Base-by-base conservation (phyloP, 2,888 invertebrate genomes). In the Neoitamus cyanurus region DNA sequence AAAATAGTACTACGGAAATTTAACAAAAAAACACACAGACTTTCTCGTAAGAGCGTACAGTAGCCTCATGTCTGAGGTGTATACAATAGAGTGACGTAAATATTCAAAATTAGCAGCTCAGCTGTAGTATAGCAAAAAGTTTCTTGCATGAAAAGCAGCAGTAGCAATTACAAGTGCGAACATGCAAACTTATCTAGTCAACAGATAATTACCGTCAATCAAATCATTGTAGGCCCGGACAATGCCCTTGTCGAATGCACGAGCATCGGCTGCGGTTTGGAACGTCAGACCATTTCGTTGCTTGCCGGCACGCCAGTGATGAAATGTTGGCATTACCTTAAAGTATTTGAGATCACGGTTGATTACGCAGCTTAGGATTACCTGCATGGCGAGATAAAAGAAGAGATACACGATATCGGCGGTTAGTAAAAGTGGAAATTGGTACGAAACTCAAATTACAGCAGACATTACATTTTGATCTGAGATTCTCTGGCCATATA, bases 241-340 rank as follows among this genome's bases (percentile, higher is more conserved):
- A 15, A 98, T 97, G 48, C 97, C 98, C 90, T 96, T 96, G 90
- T 98, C 98, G 91, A 98, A 98, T 83, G 97, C 97, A 87, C 97
- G 92, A 42, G 98, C 98, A 92, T 98, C 97, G 7, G 98, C 97
- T 46, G 97, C 97, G 83, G 98, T 97, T 92, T 97, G 97, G 93
- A 99, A 99, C 83, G 98, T 98, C 88, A 99, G 93, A 78, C 98
- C 99, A 92, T 97, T 98, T 88, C 97, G 95, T 92, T 97, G 97
- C 92, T 98, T 97, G 85, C 97, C 98, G 25, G 97, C 97, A 90
- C 96, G 95, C 98, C 98, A 99, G 92, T 98, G 98, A 93, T 98
- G 98, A 93, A 99, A 99, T 72, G 98, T 98, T 37, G 99, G 98
- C 96, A 98, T 98, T 89, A 98, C 98, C 93, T 97, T 97, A 92